phyloP scores from a whole-genome alignment of 37 sponge, comb jelly and placozoan species.

The Agelas oroides region DNA sequence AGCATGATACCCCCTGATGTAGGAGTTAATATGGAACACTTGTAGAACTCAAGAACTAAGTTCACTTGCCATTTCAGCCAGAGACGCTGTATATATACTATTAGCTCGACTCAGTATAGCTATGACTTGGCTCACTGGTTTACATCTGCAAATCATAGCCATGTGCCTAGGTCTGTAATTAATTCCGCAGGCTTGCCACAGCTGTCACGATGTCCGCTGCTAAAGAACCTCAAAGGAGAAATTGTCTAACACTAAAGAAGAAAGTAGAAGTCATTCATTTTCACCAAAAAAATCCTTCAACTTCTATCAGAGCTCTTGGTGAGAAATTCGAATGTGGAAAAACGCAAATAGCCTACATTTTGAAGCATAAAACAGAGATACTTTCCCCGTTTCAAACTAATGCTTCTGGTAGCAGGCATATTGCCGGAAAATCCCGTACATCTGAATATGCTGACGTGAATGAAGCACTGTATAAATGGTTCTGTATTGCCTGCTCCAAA shows the following conservation, averaged over 20 bases:
- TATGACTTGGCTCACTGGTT: too few species aligned
- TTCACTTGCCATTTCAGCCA: too few species aligned
- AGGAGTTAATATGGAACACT: too few species aligned
- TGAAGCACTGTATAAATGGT: conserved; percentile 50
- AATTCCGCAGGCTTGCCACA: too few species aligned
- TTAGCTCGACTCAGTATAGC: too few species aligned
- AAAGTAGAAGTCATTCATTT: conserved; percentile 43
- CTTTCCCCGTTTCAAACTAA: conserved; percentile 31
- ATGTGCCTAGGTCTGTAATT: too few species aligned
- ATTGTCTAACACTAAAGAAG: conserved; percentile 32
- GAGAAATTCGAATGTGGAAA: conserved; percentile 48
- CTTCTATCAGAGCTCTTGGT: conserved; percentile 31
- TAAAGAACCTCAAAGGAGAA: conserved; percentile 3
- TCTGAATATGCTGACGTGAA: conserved; percentile 41
- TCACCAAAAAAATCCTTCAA: conserved; percentile 25
- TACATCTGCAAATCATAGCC: too few species aligned
- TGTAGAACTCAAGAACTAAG: too few species aligned
- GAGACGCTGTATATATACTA: too few species aligned
- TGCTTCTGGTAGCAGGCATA: conserved; percentile 12
- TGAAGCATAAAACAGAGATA: conserved; percentile 35
- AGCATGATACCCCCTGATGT: too few species aligned
- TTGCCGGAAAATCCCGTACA: conserved; percentile 9
- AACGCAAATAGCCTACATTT: conserved; percentile 34
- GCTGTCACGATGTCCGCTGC: conserved; percentile 5
- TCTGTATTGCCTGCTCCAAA: conserved; percentile 27